Base-by-base conservation (phyloP, 2,113 vertebrate species). In the Speoplatyrhinus poulsoni region DNA sequence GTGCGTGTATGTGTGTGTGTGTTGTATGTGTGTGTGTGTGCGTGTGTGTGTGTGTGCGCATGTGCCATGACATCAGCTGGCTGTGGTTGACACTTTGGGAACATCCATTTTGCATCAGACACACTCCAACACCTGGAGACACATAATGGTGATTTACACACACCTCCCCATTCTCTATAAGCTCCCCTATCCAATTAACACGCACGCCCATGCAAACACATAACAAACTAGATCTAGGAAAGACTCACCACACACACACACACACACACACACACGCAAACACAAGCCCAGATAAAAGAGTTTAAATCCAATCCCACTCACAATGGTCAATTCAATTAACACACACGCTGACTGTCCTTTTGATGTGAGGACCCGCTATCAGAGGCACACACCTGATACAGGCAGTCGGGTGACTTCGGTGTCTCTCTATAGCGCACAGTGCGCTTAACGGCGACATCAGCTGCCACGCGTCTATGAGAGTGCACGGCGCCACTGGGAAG, bases 361-460 rank as follows among this genome's bases (percentile, higher is more conserved):
- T 90, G 89, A 90, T 90, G 58, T 87, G 73, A 79, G 73, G 81
- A 88, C 86, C 87, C 86, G 82, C 79, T 77, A 82, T 86, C 79
- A 82, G 79, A 65, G 78, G 36, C 36, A 41, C 36, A 41, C 36
- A 41, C 36, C 36, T 41, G 36, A 41, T 41, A 8, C 36, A 41
- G 36, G 36, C 36, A 41, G 36, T 8, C 36, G 36, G 36, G 36
- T 41, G 36, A 5, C 36, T 8, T 41, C 36, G 36, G 0, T 41
- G 36, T 41, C 36, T 41, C 36, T 5, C 36, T 41, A 26, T 26
- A 41, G 7, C 36, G 5, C 36, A 8, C 36, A 8, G 36, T 8
- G 7, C 7, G 36, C 36, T 6, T 41, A 41, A 41, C 5, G 36
- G 7, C 36, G 36, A 41, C 36, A 41, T 41, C 36, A 41, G 36